Evolutionary conservation across 2,888 invertebrate species (phyloP), one percentile per base, ranked within the genome.

Genomic region (Cheilosia urbana): DNA sequence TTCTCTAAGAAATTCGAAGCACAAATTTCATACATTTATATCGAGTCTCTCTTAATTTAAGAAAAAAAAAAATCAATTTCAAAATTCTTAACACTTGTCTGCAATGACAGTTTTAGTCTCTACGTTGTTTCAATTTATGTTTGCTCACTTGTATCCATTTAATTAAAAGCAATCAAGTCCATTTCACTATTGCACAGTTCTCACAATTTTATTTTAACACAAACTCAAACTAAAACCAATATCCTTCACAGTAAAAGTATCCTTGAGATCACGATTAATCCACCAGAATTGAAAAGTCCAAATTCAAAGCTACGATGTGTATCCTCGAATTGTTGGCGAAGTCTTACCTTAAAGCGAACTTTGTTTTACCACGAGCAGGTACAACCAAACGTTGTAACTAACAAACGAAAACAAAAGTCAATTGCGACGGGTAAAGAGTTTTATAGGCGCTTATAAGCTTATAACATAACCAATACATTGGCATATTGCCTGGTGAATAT

Each of bases 341-440:
- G 47, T 53, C 66, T 85, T 85, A 85, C 85, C 85, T 85, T 85
- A 68, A 45, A 85, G 45, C 81, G 81, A 81, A 72, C 76, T 81
- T 72, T 85, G 76, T 81, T 85, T 76, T 68, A 81, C 81, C 85
- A 85, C 85, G 85, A 81, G 81, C 85, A 68, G 72, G 76, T 85
- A 81, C 87, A 88, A 89, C 89, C 91, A 91, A 90, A 91, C 91
- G 90, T 89, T 90, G 89, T 90, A 91, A 92, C 90, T 90, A 90
- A 90, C 90, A 89, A 92, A 91, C 91, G 92, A 92, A 92, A 92
- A 92, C 91, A 92, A 92, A 92, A 92, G 91, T 91, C 90, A 91
- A 90, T 90, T 91, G 91, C 89, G 90, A 90, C 89, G 89, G 88
- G 89, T 93, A 93, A 93, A 93, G 93, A 93, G 92, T 93, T 93